Base-by-base conservation (phyloP, 2,797 vertebrate species). In the Scyliorhinus canicula region DNA sequence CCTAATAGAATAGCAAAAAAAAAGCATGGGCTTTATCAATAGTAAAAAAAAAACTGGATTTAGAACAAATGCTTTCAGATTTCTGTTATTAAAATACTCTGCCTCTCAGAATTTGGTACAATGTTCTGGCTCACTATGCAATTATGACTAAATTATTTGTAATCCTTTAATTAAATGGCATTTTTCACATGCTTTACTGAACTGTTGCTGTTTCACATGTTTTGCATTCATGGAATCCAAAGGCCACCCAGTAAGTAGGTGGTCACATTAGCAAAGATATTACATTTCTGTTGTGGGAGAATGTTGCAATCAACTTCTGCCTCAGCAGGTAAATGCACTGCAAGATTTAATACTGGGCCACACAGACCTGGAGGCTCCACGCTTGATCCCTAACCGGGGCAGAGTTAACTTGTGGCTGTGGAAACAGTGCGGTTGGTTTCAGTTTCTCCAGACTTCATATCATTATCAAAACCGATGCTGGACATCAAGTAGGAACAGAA, bases 161-260 rank as follows among this genome's bases (percentile, higher is more conserved):
- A 91, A 69, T 93, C 40, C 65, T 71, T 71, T 50, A 63, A 26
- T 65, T 16, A 35, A n/a, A 90, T 2, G 14, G 16, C 26, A 31
- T 93, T 93, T 93, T 93, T 93, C 28, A 28, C 63, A 63, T 90
- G 88, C 57, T 69, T 93, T 50, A 28, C 9, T 69, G 63, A 93
- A 93, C 91, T 65, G 63, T 67, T 19, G 40, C 63, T 67, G 40
- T 28, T 90, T 40, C 91, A 93, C 60, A 69, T 93, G 60, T 93
- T 93, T 28, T 47, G 67, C 4, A 69, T 67, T 93, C 40, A 65
- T 14, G 69, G 63, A 93, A 93, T 21, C 21, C 50, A 88, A 19
- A 7, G 57, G 60, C 8, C 88, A 91, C 55, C 28, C n/a, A 86
- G 50, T 52, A 86, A 86, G 50, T 52, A 86, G 84, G 84, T 88